These are phyloP conservation scores for Elegia similella DNA, from an alignment of 2,888 invertebrate genomes.

Conservation along the genomic window DNA sequence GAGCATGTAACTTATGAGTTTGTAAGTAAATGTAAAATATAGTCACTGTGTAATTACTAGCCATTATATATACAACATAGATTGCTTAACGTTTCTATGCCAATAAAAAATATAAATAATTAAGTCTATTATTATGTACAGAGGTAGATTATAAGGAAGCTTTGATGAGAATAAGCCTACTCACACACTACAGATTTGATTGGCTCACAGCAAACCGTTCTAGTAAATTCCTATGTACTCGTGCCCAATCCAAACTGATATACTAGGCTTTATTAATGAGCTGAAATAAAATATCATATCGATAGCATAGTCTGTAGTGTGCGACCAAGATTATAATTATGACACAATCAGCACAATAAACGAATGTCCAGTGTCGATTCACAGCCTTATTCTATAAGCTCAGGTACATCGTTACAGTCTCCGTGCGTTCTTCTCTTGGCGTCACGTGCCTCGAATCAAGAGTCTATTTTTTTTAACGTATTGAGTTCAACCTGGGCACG, in stretches of 20 bases:
- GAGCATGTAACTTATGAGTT: slow-evolving; percentile 56
- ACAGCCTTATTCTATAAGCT: slow-evolving; percentile 49
- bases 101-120: slow-evolving; percentile 62
- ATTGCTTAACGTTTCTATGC: slow-evolving; percentile 72
- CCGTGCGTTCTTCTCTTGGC: not conserved
- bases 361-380: slow-evolving; percentile 28
- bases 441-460: slow-evolving; percentile 10
- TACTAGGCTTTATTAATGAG: no score
- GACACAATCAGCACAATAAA: slow-evolving; percentile 18
- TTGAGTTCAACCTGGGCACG: slow-evolving; percentile 69
- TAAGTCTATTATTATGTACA: slow-evolving; percentile 43
- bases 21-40: slow-evolving; percentile 68
- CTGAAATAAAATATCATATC: no score
- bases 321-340: not conserved
- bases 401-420: slow-evolving; percentile 52
- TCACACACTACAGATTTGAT: no score
- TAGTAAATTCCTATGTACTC: no score
- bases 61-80: slow-evolving; percentile 47
- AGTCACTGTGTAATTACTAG: slow-evolving; percentile 65
- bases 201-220: no score
- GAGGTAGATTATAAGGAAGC: slow-evolving; percentile 20
- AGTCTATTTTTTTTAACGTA: not conserved
- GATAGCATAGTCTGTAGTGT: no score
- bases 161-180: slow-evolving; percentile 7
- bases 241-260: no score